Evolutionary conservation across 2,888 invertebrate genomes (phyloP).

Genomic region (Callinectes sapidus): DNA sequence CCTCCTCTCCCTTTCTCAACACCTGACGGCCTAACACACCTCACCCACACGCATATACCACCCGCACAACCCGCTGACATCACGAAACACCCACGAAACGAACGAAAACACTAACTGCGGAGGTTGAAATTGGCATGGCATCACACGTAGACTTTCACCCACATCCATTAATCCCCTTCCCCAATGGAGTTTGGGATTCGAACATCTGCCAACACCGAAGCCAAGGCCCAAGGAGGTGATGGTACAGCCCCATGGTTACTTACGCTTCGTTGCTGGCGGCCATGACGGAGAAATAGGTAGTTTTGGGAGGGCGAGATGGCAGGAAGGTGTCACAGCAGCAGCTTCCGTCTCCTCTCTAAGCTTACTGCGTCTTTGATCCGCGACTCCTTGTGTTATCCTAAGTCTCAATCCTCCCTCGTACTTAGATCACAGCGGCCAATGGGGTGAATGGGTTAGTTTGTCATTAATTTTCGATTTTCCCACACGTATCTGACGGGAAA

Average conservation of each 20-base stretch:
- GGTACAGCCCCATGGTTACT: not conserved
- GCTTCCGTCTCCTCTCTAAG: not conserved
- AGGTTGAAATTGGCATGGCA: not conserved
- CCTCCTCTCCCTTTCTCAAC: not conserved
- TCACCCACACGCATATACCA: not conserved
- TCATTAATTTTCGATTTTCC: not conserved
- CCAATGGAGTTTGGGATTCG: not conserved
- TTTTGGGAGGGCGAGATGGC: not conserved
- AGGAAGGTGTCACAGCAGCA: not conserved
- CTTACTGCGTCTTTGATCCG: not conserved
- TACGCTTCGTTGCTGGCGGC: conserved; percentile 53
- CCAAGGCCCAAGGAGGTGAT: not conserved
- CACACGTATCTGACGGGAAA: not conserved
- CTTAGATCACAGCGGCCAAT: not conserved
- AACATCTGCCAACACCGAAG: not conserved
- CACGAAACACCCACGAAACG: not conserved
- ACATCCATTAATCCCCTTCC: not conserved
- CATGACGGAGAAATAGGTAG: conserved; percentile 33
- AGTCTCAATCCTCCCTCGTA: not conserved
- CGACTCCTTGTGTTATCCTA: not conserved
- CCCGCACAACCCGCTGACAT: not conserved
- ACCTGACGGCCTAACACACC: not conserved
- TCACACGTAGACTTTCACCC: not conserved
- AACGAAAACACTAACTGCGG: not conserved
- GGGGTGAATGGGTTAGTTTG: not conserved